Conservation (phyloP, 2,797 vertebrate species). For the Phyllotis vaccarum region DNA sequence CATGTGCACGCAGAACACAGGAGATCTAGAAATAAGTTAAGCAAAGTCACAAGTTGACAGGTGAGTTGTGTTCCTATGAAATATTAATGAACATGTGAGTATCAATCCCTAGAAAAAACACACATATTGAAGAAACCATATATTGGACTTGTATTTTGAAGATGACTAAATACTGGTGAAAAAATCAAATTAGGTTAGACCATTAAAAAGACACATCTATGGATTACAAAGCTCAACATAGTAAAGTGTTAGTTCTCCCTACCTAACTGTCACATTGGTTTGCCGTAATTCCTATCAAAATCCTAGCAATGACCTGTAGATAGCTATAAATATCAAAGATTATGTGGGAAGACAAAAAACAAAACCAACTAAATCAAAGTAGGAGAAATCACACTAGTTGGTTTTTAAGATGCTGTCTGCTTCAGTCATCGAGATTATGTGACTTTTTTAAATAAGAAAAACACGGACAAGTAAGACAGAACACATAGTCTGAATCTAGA, state of each 20-base stretch:
- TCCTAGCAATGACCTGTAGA: not conserved
- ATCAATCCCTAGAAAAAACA: not conserved
- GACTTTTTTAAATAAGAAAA: not conserved
- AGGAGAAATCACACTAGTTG: not conserved
- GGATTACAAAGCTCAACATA: not conserved
- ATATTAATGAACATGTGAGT: not conserved
- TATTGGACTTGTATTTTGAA: not conserved
- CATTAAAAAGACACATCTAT: not conserved
- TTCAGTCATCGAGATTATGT: not conserved
- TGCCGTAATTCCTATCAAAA: not conserved
- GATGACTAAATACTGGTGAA: not conserved
- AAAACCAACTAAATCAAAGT: not conserved
- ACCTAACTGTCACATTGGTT: not conserved
- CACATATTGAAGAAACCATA: not conserved
- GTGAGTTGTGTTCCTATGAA: not conserved
- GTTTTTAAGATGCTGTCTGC: not conserved
- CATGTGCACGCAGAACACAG: accelerated
- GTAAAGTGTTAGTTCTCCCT: not conserved
- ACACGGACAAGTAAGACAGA: not conserved
- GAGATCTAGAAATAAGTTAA: not conserved
- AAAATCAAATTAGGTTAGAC: not conserved
- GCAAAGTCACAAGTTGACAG: not conserved
- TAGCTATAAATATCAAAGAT: not conserved
- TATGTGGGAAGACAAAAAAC: not conserved
- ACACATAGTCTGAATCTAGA: not conserved